Conservation (phyloP, 2,113 vertebrate genomes). For the Ictalurus punctatus region DNA sequence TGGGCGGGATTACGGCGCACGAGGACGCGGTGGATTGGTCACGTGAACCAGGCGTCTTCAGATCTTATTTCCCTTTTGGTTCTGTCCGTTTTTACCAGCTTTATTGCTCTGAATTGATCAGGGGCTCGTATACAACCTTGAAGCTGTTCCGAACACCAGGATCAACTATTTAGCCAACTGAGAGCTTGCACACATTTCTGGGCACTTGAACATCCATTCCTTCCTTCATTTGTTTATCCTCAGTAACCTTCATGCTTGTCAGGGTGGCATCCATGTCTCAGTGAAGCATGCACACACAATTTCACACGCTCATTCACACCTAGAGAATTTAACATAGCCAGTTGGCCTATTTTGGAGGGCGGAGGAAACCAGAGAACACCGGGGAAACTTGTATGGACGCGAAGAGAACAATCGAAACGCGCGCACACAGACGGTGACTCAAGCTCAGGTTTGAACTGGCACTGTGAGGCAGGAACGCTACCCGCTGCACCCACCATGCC, state of each 20-base stretch:
- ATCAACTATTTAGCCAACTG: not conserved
- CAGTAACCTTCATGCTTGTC: not conserved
- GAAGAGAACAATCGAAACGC: not conserved
- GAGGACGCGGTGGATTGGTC: constrained; percentile 58
- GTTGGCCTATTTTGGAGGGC: not conserved
- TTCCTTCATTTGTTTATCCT: not conserved
- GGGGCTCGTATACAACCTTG: not conserved
- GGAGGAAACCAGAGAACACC: not conserved
- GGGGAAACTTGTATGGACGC: not conserved
- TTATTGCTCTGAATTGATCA: not conserved
- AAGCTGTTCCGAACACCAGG: not conserved
- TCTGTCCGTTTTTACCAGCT: not conserved
- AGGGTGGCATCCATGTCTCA: not conserved
- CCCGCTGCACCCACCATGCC: not conserved
- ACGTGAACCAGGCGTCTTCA: constrained; percentile 40
- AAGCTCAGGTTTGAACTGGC: not conserved
- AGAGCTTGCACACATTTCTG: not conserved
- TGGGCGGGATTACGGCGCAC: constrained; percentile 61
- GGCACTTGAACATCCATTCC: not conserved
- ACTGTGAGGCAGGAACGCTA: not conserved
- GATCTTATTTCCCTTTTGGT: not conserved
- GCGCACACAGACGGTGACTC: not conserved
- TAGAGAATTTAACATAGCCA: not conserved
- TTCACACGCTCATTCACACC: not conserved
- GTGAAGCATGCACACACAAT: not conserved